These are phyloP conservation scores for Hoplodrina blanda DNA, from an alignment of 2,888 invertebrate species.

Conservation along the genomic window DNA sequence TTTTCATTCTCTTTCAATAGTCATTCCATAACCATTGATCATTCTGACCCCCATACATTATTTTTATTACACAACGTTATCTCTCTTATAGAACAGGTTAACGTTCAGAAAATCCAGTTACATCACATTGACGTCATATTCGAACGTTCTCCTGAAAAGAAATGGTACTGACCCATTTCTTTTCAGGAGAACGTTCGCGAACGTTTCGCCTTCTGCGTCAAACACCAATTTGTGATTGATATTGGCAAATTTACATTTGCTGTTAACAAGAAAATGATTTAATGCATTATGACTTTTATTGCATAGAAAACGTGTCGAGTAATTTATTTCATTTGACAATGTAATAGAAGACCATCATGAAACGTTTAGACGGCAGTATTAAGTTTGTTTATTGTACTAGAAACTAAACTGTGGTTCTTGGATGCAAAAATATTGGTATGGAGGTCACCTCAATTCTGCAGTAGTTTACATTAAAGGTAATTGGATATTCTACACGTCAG, in stretches of 20 bases:
- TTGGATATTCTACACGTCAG: conserved; percentile 65
- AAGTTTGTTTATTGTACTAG: conserved; percentile 37
- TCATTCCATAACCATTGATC: conserved; percentile 62
- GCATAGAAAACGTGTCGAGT: conserved; percentile 7
- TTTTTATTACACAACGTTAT: conserved; percentile 79
- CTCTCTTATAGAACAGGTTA: conserved; percentile 69
- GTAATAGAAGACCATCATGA: conserved; percentile 29
- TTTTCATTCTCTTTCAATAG: conserved; percentile 43
- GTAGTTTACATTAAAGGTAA: conserved; percentile 76
- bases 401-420: conserved; percentile 50
- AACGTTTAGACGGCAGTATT: conserved; percentile 37
- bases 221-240: conserved; percentile 69
- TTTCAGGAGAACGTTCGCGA: too few relatives aligned
- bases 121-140: conserved; percentile 84
- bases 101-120: conserved; percentile 66
- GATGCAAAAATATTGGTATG: conserved; percentile 57
- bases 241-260: conserved; percentile 63
- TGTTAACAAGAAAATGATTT: conserved; percentile 36
- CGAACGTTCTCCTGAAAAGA: conserved; percentile 76
- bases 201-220: conserved; percentile 82
- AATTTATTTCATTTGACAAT: conserved; percentile 5
- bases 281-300: conserved; percentile 61
- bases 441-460: conserved; percentile 79
- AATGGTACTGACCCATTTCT: too few relatives aligned
- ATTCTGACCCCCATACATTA: conserved; percentile 67